Percentiles rank a stretch among this genome's conserved stretches.
These are phyloP conservation scores for Synanceia verrucosa DNA, from an alignment of 2,797 vertebrate genomes.

Conservation along the genomic window DNA sequence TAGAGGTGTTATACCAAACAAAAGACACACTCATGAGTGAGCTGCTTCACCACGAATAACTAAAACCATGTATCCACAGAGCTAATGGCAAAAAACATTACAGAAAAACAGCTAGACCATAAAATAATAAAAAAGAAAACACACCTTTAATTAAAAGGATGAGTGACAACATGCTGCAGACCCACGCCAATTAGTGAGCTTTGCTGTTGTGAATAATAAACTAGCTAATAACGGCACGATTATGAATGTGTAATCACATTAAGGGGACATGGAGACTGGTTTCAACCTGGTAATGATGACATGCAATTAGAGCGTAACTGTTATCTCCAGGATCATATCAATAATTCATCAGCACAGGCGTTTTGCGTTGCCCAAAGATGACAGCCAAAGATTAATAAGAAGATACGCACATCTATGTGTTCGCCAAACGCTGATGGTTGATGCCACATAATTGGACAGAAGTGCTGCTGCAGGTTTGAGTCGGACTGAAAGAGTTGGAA, in stretches of 20 bases:
- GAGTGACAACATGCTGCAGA: slow-evolving; percentile 33
- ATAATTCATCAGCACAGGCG: slow-evolving; percentile 74
- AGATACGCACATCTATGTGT: slow-evolving; percentile 50
- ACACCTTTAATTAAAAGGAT: slow-evolving; percentile 41
- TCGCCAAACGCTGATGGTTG: slow-evolving; percentile 45
- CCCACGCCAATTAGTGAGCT: slow-evolving; percentile 64
- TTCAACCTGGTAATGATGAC: slow-evolving; percentile 78
- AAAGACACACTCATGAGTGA: slow-evolving; percentile 2
- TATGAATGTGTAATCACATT: slow-evolving; percentile 78
- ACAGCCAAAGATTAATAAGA: slow-evolving; percentile 63
- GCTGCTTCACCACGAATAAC: too few species aligned
- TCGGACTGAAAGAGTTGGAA: slow-evolving; percentile 13
- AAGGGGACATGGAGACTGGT: slow-evolving; percentile 69
- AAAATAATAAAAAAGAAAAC: slow-evolving; percentile 12
- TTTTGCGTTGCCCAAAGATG: slow-evolving; percentile 65
- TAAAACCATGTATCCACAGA: background rate
- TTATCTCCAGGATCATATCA: slow-evolving; percentile 75
- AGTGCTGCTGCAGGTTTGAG: slow-evolving; percentile 19
- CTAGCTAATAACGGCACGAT: slow-evolving; percentile 73
- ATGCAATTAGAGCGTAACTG: slow-evolving; percentile 75
- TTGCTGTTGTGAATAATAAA: slow-evolving; percentile 76
- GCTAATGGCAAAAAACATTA: background rate
- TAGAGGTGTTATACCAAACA: background rate
- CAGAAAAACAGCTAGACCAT: background rate
- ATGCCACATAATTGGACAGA: slow-evolving; percentile 58